Percentiles rank a stretch among this genome's conserved stretches.
Conservation (phyloP, 2,113 vertebrate species). For the Tricholaema leucomelas region DNA sequence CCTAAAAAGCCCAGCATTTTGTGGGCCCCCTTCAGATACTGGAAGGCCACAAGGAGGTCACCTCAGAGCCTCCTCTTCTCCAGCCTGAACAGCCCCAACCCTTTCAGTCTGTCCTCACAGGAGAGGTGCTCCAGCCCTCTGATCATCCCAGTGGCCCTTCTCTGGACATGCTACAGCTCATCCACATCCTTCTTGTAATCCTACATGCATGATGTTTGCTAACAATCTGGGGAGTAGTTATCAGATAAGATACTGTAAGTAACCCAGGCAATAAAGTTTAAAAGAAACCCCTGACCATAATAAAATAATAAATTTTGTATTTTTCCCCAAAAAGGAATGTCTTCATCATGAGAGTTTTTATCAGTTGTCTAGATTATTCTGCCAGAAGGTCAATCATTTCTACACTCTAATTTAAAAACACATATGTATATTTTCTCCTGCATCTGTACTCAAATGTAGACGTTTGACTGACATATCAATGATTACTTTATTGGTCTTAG, state of each 20-base stretch:
- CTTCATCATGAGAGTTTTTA: not conserved
- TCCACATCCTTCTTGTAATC: too few relatives aligned
- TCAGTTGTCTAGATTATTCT: not conserved
- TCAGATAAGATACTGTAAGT: not conserved
- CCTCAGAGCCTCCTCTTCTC: too few relatives aligned
- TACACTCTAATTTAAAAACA: not conserved
- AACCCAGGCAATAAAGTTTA: not conserved
- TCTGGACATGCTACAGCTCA: too few relatives aligned
- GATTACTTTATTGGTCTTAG: not conserved
- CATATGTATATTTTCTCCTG: not conserved
- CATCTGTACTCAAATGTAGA: not conserved
- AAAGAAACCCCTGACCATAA: not conserved
- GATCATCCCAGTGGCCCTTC: too few relatives aligned
- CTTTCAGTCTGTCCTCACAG: too few relatives aligned
- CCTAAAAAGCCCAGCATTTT: too few relatives aligned
- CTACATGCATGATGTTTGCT: not conserved
- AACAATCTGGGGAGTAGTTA: not conserved
- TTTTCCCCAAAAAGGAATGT: not conserved
- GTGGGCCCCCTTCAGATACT: too few relatives aligned
- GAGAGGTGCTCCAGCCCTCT: too few relatives aligned
- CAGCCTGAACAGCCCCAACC: too few relatives aligned
- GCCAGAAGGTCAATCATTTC: not conserved
- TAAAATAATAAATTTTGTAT: not conserved
- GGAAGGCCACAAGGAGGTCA: too few relatives aligned
- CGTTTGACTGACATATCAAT: not conserved